These are phyloP conservation scores for Cisticola juncidis DNA, from an alignment of 2,113 vertebrate genomes.

Conservation along the genomic window DNA sequence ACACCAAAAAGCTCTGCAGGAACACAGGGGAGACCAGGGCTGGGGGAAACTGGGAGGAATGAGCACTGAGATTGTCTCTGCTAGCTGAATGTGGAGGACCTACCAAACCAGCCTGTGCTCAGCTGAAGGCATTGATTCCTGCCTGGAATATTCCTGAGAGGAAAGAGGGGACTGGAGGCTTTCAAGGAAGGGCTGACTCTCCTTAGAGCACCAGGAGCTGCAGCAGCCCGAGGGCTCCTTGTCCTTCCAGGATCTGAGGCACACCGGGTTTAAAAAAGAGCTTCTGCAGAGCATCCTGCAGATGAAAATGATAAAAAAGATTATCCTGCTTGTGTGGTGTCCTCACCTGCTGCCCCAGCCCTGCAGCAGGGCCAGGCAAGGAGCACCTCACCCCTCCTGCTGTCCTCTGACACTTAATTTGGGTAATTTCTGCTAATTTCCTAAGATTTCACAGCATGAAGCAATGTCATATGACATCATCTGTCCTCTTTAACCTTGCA, in stretches of 20 bases:
- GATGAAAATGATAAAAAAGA: no score
- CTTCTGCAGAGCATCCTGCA: no score
- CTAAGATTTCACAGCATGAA: no score
- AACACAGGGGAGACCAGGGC: neutral
- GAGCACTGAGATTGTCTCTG: fast-evolving
- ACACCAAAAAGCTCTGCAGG: neutral
- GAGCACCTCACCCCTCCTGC: no score
- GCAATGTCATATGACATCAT: no score
- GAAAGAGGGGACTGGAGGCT: neutral
- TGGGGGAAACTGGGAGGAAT: neutral
- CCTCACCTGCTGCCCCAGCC: neutral
- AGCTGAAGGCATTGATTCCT: neutral
- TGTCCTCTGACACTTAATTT: no score
- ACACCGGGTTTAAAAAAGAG: fast-evolving
- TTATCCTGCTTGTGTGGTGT: neutral
- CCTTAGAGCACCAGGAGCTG: neutral
- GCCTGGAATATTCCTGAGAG: neutral
- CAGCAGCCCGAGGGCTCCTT: neutral
- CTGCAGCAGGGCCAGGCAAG: no score
- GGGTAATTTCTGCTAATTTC: no score
- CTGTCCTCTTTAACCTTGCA: no score
- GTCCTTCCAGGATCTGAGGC: neutral
- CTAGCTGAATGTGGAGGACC: neutral
- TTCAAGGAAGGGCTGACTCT: neutral
- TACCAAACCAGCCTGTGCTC: neutral